A percentile compares a stretch with the other conserved stretches of the same genome.
phyloP scores from a whole-genome alignment of 2,888 invertebrate species.

The Petrophora chlorosata region DNA sequence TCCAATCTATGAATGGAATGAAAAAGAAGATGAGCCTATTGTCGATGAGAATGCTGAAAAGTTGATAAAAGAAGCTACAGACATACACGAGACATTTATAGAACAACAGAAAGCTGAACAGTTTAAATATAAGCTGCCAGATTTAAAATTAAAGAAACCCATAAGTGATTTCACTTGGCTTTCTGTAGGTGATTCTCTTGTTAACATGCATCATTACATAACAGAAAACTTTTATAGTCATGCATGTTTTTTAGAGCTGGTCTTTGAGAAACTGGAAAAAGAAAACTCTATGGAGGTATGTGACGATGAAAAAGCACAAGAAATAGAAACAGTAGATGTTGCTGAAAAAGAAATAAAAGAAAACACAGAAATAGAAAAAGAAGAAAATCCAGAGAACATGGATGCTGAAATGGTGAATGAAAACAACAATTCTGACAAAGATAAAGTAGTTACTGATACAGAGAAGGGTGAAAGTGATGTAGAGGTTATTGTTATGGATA shows the following conservation, averaged over 20 bases:
- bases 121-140: conserved; percentile 79
- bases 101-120: conserved; percentile 79
- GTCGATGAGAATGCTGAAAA: conserved; percentile 81
- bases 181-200: conserved; percentile 86
- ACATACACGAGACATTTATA: conserved; percentile 80
- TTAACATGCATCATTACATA: conserved; percentile 86
- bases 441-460: conserved; percentile 64
- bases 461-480: conserved; percentile 69
- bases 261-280: conserved; percentile 59
- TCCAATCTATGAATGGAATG: conserved; percentile 79
- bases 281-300: conserved; percentile 63
- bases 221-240: conserved; percentile 84
- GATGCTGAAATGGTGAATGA: conserved; percentile 66
- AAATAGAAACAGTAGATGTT: conserved; percentile 53
- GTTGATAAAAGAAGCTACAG: conserved; percentile 83
- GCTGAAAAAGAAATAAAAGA: conserved; percentile 42
- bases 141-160: conserved; percentile 84
- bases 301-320: conserved; percentile 65
- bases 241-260: conserved; percentile 71
- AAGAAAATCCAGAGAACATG: conserved; percentile 44
- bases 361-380: conserved; percentile 52
- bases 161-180: conserved; percentile 85
- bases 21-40: conserved; percentile 65
- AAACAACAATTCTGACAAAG: conserved; percentile 74
- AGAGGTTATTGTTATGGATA: conserved; percentile 50